Conservation (phyloP, 2,888 invertebrate species). For the Eustalomyia histrio region DNA sequence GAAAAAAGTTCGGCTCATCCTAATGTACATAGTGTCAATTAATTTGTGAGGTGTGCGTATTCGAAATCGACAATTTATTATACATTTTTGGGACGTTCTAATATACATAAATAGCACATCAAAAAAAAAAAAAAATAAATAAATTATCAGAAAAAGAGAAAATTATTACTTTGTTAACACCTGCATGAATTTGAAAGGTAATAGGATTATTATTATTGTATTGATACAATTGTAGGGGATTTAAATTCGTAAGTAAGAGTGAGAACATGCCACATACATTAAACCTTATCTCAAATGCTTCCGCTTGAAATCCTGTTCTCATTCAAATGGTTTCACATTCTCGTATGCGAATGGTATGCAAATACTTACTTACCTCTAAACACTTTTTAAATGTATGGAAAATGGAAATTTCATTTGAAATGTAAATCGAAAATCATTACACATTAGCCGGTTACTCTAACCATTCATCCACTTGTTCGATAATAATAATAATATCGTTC, state of each 20-base stretch:
- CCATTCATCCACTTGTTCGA: conserved; percentile 5
- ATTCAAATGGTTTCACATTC: conserved; percentile 41
- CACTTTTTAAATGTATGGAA: conserved; percentile 23
- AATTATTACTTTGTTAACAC: conserved; percentile 53
- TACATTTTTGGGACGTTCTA: neutral
- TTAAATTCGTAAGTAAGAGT: neutral
- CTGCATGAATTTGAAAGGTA: conserved; percentile 46
- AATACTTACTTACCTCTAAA: neutral
- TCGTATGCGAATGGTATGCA: neutral
- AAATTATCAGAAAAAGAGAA: conserved; percentile 14
- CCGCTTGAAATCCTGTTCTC: conserved; percentile 74
- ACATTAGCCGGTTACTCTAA: neutral
- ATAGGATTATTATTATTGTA: conserved; percentile 60
- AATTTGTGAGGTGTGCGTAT: no score
- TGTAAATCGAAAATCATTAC: neutral
- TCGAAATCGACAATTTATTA: no score
- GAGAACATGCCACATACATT: neutral
- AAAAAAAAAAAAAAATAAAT: neutral
- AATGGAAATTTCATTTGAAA: conserved; percentile 14
- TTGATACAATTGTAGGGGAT: conserved; percentile 6
- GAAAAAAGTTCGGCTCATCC: no score
- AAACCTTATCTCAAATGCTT: conserved; percentile 77
- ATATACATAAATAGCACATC: neutral
- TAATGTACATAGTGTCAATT: no score
- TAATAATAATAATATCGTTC: neutral